phyloP scores from a whole-genome alignment of 2,113 vertebrate species.

The Osmerus eperlanus region DNA sequence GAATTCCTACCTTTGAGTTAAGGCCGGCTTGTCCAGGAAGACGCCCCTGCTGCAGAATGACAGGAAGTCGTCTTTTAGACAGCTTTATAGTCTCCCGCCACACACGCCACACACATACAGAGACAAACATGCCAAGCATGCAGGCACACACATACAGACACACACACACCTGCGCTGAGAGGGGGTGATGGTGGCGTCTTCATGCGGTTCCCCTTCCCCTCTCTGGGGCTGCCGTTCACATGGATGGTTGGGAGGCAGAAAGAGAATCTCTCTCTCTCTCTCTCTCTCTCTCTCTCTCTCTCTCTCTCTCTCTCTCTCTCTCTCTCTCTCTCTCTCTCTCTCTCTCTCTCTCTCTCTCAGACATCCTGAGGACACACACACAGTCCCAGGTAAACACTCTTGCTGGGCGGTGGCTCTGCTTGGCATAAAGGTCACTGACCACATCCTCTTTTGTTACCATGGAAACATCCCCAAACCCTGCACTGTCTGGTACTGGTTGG shows the following conservation, averaged over 20 bases:
- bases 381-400: slow-evolving; percentile 52
- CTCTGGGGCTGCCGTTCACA: no score
- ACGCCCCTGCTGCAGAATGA: slow-evolving; percentile 88
- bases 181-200: no score
- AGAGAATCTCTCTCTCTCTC: no score
- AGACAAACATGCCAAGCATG: neutral
- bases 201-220: no score
- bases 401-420: slow-evolving; percentile 43
- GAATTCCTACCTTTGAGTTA: slow-evolving; percentile 83
- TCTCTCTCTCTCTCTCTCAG: neutral
- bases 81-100: slow-evolving; percentile 81
- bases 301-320: no score
- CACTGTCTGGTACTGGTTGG: slow-evolving; percentile 21
- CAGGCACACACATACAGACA: slow-evolving; percentile 13
- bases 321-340: neutral
- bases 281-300: no score
- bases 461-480: slow-evolving; percentile 55
- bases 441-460: slow-evolving; percentile 70
- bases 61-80: slow-evolving; percentile 97
- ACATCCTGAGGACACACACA: neutral
- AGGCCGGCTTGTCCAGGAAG: slow-evolving; percentile 84
- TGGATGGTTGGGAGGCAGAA: no score
- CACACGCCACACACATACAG: slow-evolving; percentile 54
- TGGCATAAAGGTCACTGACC: slow-evolving; percentile 58
- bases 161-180: slow-evolving; percentile 20